Evolutionary conservation across 2,888 invertebrate species (phyloP).

Genomic region (Chirona hameri): DNA sequence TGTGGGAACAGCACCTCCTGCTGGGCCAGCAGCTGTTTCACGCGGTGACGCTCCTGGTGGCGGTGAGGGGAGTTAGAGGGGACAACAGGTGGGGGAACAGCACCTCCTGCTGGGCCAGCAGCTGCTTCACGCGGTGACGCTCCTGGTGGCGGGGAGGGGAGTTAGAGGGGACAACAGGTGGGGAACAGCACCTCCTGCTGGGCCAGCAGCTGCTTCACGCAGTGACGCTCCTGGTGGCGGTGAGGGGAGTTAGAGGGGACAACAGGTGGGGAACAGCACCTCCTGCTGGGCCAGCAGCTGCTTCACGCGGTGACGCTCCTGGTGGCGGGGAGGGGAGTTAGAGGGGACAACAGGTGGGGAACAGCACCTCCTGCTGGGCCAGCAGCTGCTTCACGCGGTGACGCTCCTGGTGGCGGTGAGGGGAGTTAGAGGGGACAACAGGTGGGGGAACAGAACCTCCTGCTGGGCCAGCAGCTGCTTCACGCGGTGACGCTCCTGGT

Average conservation of each 20-base stretch:
- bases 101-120: conserved; percentile 48
- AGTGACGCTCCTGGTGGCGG: no score
- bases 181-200: no score
- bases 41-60: conserved; percentile 56
- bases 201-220: no score
- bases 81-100: conserved; percentile 46
- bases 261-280: conserved; percentile 67
- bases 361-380: conserved; percentile 47
- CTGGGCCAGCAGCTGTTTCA: conserved; percentile 64
- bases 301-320: conserved; percentile 60
- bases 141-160: conserved; percentile 42
- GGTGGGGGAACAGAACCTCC: no score
- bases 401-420: conserved; percentile 43
- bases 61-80: conserved; percentile 30
- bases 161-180: no score
- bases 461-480: no score
- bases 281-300: conserved; percentile 71
- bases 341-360: conserved; percentile 40
- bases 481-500: no score
- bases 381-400: conserved; percentile 48
- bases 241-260: no score
- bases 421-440: no score
- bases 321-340: conserved; percentile 35
- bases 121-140: conserved; percentile 48
- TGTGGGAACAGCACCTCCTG: conserved; percentile 74